Evolutionary conservation across 2,113 vertebrate genomes (phyloP).

Genomic region (Gobio gobio): DNA sequence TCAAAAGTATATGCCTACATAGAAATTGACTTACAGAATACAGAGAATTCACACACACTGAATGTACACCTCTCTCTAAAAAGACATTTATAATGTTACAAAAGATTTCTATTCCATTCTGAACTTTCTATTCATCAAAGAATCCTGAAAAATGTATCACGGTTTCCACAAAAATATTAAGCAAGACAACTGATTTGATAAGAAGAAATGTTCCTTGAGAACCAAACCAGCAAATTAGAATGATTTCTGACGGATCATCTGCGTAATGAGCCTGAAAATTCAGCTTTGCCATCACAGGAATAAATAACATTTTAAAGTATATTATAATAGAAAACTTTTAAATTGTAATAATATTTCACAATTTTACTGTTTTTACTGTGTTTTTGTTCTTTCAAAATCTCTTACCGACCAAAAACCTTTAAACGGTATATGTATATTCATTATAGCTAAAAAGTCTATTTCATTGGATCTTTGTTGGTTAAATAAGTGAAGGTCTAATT

Average conservation of each 20-base stretch:
- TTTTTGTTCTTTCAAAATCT: background rate
- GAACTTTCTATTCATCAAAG: background rate
- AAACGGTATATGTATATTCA: background rate
- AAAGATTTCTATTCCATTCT: background rate
- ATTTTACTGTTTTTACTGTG: background rate
- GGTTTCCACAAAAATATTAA: background rate
- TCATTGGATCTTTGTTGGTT: background rate
- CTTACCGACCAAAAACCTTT: background rate
- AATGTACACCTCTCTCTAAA: too few relatives aligned
- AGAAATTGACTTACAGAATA: background rate
- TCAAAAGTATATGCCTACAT: background rate
- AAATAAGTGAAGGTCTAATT: background rate
- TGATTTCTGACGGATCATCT: too few relatives aligned
- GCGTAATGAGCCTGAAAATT: background rate
- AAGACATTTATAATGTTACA: background rate
- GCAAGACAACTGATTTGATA: background rate
- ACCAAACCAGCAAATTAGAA: background rate
- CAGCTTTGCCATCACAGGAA: background rate
- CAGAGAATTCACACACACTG: background rate
- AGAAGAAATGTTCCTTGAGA: background rate
- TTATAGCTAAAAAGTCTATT: background rate
- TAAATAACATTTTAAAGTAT: background rate
- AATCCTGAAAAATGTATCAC: background rate
- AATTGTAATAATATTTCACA: background rate
- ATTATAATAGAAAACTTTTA: background rate